Percentiles rank a stretch among this genome's conserved stretches.
These are phyloP conservation scores for Lacanobia wlatinum DNA, from an alignment of 2,888 invertebrate species.

Conservation along the genomic window DNA sequence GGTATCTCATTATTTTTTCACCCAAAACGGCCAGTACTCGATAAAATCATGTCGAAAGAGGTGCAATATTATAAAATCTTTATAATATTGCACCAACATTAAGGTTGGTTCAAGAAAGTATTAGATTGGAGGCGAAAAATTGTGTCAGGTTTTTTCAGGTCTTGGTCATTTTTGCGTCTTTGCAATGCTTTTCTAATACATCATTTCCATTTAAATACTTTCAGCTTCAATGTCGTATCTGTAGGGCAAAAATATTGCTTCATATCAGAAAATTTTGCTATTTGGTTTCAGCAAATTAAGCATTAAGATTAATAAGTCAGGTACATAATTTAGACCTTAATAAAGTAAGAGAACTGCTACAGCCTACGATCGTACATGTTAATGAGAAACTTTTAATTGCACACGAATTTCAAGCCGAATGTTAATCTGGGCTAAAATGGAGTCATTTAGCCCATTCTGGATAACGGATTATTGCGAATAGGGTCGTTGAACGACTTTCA, in stretches of 20 bases:
- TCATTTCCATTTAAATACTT: neutral
- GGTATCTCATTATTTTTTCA: neutral
- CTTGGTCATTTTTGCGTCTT: neutral
- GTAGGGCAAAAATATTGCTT: neutral
- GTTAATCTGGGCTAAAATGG: conserved; percentile 49
- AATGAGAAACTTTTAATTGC: conserved; percentile 43
- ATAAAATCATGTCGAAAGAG: neutral
- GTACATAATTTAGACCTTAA: neutral
- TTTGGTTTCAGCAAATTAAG: neutral
- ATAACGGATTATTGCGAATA: conserved; percentile 40
- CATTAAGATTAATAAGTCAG: neutral
- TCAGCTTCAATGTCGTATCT: neutral
- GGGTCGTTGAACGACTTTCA: conserved; percentile 30
- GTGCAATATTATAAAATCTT: neutral
- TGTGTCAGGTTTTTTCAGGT: neutral
- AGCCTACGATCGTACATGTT: neutral
- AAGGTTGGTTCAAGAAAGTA: neutral
- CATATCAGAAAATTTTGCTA: neutral
- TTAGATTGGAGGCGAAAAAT: neutral
- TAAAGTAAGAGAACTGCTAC: conserved; percentile 2
- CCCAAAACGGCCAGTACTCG: neutral
- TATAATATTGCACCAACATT: too few species aligned
- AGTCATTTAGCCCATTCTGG: conserved; percentile 40
- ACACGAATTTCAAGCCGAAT: conserved; percentile 24
- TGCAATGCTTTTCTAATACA: neutral